Base-by-base conservation (phyloP, 1,140 invertebrate genomes). In the Trichomalopsis sarcophagae region DNA sequence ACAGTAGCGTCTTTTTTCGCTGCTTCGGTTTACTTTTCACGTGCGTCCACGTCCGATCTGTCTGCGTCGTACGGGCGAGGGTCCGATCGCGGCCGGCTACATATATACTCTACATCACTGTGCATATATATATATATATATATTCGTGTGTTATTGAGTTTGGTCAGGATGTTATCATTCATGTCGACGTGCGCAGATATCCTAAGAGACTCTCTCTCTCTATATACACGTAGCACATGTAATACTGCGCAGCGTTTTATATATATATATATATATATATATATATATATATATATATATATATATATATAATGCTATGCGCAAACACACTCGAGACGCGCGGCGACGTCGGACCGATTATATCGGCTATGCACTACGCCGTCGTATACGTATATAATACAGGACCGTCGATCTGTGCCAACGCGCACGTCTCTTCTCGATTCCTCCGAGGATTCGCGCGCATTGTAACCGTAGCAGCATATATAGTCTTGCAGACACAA, bases 71-170 rank as follows among this genome's bases (percentile, higher is more conserved):
- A 2, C 40, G 10, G 27, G 17, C 85, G 86, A 85, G 84, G 84
- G 88, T 89, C 85, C 88, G 83, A 84, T 89, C 88, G 88, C 21
- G 55, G 17, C 55, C 55, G 55, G 4, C 17, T n/a, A 62, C 33
- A 27, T 36, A 36, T n/a, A 17, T n/a, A n/a, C 17, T 62, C 21
- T 62, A n/a, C 21, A n/a, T n/a, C 55, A n/a, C 89, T 87, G 88
- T 89, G 88, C 81, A 90, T 62, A 62, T 14, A 40, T 62, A n/a
- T 62, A 62, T 89, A 90, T 62, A 62, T 14, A 40, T 62, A n/a
- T 62, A 62, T 89, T 89, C 87, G 87, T 88, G 88, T 89, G 87
- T 86, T 62, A 62, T n/a, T 87, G 86, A 89, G 88, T 86, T 89
- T 89, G 87, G 80, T 89, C 87, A 87, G 80, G 87, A 85, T 87